Percentiles rank a stretch among this genome's conserved stretches.
Conservation (phyloP, 2,113 vertebrate species). For the Thinocorus orbignyianus region DNA sequence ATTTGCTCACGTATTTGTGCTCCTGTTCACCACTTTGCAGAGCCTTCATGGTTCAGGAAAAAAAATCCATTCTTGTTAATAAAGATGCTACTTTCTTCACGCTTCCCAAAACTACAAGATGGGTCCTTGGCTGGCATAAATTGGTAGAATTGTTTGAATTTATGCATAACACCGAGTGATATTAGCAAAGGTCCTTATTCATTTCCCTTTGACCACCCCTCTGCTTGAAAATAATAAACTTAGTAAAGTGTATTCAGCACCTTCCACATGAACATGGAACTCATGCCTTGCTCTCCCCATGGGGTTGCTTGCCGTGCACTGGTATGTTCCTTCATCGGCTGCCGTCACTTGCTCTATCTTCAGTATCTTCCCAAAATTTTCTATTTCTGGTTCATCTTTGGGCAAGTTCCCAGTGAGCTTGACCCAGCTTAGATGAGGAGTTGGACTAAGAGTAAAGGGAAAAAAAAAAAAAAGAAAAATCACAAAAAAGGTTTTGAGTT, state of each 20-base stretch:
- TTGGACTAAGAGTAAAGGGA: slow-evolving; percentile 77
- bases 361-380: slow-evolving; percentile 84
- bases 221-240: neutral
- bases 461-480: neutral
- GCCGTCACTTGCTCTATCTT: slow-evolving; percentile 79
- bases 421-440: slow-evolving; percentile 87
- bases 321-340: slow-evolving; percentile 85
- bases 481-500: neutral
- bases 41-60: neutral
- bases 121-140: neutral
- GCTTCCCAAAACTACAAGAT: neutral
- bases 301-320: slow-evolving; percentile 85
- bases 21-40: neutral
- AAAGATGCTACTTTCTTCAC: neutral
- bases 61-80: neutral
- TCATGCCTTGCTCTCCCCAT: slow-evolving; percentile 78
- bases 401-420: slow-evolving; percentile 77
- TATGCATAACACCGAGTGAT: neutral
- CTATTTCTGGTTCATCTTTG: slow-evolving; percentile 68
- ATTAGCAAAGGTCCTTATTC: neutral
- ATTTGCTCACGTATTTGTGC: neutral
- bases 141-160: neutral
- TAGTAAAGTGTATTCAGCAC: slow-evolving; percentile 58
- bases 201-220: neutral
- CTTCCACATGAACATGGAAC: slow-evolving; percentile 88